Conservation (phyloP, 2,888 invertebrate species). For the Megalurothrips usitatus region DNA sequence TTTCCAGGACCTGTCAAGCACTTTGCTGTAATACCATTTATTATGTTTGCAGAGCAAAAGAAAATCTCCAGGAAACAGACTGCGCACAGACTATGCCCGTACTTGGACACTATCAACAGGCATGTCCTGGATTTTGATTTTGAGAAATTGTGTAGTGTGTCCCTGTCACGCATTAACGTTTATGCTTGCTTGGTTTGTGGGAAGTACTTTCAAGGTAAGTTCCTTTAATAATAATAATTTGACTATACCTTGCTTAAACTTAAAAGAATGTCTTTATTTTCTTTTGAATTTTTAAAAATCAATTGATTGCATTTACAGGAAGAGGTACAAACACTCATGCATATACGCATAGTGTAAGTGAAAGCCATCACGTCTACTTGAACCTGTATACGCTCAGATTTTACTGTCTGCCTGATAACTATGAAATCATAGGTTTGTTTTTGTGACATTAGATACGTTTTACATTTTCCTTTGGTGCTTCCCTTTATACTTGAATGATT, state of each 20-base stretch:
- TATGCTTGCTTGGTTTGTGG: slow-evolving; percentile 99
- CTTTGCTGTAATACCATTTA: not conserved
- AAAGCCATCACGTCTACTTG: slow-evolving; percentile 95
- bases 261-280: not conserved
- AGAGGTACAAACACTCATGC: slow-evolving; percentile 97
- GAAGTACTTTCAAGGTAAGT: slow-evolving; percentile 80
- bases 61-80: slow-evolving; percentile 33
- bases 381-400: slow-evolving; percentile 95
- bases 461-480: not conserved
- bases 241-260: not conserved
- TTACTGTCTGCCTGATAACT: slow-evolving; percentile 98
- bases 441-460: not conserved
- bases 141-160: slow-evolving; percentile 97
- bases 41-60: not conserved
- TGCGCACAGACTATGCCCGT: slow-evolving; percentile 73
- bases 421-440: slow-evolving; percentile 82
- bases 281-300: slow-evolving; percentile 23
- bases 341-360: slow-evolving; percentile 97
- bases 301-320: slow-evolving; percentile 55
- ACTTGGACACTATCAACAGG: slow-evolving; percentile 96
- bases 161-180: slow-evolving; percentile 95
- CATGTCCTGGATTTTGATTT: slow-evolving; percentile 98
- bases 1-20: not conserved
- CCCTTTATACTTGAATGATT: not conserved
- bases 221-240: slow-evolving; percentile 1